phyloP scores from a whole-genome alignment of 2,888 invertebrate genomes.

The Rutpela maculata region DNA sequence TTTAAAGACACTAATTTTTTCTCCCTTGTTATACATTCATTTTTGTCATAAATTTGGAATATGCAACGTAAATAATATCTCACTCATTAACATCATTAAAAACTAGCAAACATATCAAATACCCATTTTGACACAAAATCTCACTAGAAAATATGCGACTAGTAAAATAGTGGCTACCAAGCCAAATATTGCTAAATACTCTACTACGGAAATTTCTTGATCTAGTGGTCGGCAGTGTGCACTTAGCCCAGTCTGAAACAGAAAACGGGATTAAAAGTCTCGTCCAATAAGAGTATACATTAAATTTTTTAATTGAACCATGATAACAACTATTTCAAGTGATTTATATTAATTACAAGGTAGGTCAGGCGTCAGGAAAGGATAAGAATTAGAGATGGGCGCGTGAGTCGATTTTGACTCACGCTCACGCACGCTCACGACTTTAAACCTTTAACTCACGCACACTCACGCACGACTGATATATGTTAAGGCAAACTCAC shows the following conservation, averaged over 20 bases:
- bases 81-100: not conserved
- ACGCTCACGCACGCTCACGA: too few species aligned
- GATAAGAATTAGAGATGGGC: too few species aligned
- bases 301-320: too few species aligned
- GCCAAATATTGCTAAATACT: constrained; percentile 69
- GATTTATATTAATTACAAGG: too few species aligned
- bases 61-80: not conserved
- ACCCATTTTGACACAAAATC: constrained; percentile 57
- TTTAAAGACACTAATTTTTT: too few species aligned
- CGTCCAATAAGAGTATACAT: too few species aligned
- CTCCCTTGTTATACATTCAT: not conserved
- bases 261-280: constrained; percentile 30
- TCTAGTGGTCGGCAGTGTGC: constrained; percentile 71
- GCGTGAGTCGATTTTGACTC: too few species aligned
- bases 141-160: constrained; percentile 67
- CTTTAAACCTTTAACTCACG: too few species aligned
- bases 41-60: not conserved
- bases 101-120: constrained; percentile 9
- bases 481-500: too few species aligned
- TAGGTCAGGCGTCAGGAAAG: too few species aligned
- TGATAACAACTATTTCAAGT: too few species aligned
- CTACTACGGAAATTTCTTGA: constrained; percentile 70
- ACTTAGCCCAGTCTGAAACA: constrained; percentile 71
- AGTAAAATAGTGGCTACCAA: constrained; percentile 67
- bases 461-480: too few species aligned